These are phyloP conservation scores for Bombus waltoni DNA, from an alignment of 1,140 invertebrate species.

Conservation along the genomic window DNA sequence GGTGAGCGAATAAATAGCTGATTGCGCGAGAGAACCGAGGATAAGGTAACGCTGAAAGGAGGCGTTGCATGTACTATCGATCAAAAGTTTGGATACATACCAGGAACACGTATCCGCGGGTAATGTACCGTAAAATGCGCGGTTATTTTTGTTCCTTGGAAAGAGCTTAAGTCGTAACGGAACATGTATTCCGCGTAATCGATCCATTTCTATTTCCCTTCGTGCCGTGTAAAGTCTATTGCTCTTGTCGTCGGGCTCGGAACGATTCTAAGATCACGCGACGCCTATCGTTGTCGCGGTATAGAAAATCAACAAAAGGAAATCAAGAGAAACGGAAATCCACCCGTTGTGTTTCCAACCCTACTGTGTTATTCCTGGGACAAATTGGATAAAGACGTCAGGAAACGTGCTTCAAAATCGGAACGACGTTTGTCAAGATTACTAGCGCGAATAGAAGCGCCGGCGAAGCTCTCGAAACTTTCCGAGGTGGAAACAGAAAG, in stretches of 20 bases:
- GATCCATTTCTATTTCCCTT: neutral
- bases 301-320: neutral
- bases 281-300: too few relatives aligned
- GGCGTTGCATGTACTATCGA: constrained; percentile 5
- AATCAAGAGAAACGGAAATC: neutral
- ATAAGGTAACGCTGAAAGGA: neutral
- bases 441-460: too few relatives aligned
- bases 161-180: neutral
- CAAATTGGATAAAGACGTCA: neutral
- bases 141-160: neutral
- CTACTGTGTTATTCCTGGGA: neutral
- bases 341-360: neutral
- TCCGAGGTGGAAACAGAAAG: neutral
- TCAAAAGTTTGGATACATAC: constrained; percentile 30
- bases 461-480: neutral
- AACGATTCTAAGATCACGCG: neutral
- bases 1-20: constrained; percentile 34
- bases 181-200: neutral
- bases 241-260: neutral
- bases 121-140: constrained; percentile 17
- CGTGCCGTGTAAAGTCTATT: neutral
- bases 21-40: neutral
- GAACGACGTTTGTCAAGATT: neutral
- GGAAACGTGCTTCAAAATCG: constrained; percentile 15
- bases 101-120: neutral